A percentile compares a stretch with the other conserved stretches of the same genome.
These are phyloP conservation scores for Pachyramphus minor DNA, from an alignment of 2,113 vertebrate genomes.

Conservation along the genomic window DNA sequence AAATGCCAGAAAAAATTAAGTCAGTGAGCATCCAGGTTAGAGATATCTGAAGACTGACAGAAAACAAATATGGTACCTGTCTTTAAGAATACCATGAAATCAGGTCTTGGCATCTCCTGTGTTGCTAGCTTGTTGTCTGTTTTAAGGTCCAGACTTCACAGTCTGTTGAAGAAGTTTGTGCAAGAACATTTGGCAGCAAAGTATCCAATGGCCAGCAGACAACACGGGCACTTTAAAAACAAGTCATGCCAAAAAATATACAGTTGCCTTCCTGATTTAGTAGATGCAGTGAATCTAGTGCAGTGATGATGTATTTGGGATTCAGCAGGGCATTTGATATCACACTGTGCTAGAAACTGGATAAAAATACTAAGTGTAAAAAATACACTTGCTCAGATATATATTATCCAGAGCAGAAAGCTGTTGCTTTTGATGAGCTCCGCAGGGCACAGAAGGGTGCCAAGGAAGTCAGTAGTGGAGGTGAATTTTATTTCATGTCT, in stretches of 20 bases:
- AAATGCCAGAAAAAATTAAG: not conserved
- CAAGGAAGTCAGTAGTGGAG: not conserved
- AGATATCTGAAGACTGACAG: not conserved
- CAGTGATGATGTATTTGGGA: not conserved
- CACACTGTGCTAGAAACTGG: not conserved
- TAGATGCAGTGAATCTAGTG: not conserved
- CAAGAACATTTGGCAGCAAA: not conserved
- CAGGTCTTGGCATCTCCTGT: not conserved
- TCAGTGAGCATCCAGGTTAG: not conserved
- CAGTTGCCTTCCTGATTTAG: not conserved
- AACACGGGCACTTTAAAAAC: not conserved
- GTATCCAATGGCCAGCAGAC: not conserved
- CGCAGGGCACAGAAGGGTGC: not conserved
- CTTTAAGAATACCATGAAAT: not conserved
- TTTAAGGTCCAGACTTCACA: not conserved
- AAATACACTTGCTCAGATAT: not conserved
- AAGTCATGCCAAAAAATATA: not conserved
- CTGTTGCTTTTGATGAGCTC: not conserved
- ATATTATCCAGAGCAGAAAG: not conserved
- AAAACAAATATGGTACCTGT: not conserved
- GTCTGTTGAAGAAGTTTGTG: not conserved
- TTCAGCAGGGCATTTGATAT: not conserved
- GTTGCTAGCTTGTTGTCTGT: not conserved
- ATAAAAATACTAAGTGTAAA: slow-evolving; percentile 19
- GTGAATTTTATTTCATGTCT: not conserved